phyloP scores from a whole-genome alignment of 1,140 invertebrate species.

The Rhagoletis pomonella region DNA sequence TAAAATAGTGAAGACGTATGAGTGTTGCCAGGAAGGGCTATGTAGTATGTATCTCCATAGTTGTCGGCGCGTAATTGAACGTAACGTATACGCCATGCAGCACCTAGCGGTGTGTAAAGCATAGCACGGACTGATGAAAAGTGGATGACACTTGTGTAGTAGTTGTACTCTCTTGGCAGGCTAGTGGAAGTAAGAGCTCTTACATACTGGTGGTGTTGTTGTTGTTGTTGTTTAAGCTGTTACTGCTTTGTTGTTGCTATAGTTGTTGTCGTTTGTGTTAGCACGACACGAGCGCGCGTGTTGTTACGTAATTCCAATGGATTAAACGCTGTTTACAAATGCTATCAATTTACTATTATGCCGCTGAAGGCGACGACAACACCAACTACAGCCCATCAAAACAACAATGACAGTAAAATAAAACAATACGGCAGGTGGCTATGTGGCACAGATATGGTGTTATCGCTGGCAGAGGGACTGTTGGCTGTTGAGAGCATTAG shows the following conservation, averaged over 20 bases:
- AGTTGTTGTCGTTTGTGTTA: no score
- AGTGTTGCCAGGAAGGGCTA: neutral
- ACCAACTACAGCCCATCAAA: neutral
- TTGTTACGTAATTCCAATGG: conserved; percentile 50
- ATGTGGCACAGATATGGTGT: no score
- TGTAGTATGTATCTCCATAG: neutral
- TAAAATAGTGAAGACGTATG: neutral
- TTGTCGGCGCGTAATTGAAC: neutral
- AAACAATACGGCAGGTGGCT: neutral
- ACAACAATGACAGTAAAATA: neutral
- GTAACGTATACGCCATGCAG: neutral
- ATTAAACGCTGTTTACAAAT: conserved; percentile 56
- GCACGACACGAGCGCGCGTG: conserved; percentile 16
- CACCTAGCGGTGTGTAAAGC: neutral
- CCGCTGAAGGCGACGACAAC: neutral
- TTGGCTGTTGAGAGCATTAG: no score
- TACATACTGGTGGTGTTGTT: neutral
- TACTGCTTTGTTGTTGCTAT: neutral
- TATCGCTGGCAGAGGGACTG: no score
- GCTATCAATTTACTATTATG: conserved; percentile 20
- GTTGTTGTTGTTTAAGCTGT: neutral
- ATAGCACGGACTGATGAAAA: neutral
- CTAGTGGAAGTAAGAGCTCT: neutral
- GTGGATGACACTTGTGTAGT: neutral
- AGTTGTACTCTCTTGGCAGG: no score